phyloP scores from a whole-genome alignment of 2,113 vertebrate species.

The Meriones unguiculatus region DNA sequence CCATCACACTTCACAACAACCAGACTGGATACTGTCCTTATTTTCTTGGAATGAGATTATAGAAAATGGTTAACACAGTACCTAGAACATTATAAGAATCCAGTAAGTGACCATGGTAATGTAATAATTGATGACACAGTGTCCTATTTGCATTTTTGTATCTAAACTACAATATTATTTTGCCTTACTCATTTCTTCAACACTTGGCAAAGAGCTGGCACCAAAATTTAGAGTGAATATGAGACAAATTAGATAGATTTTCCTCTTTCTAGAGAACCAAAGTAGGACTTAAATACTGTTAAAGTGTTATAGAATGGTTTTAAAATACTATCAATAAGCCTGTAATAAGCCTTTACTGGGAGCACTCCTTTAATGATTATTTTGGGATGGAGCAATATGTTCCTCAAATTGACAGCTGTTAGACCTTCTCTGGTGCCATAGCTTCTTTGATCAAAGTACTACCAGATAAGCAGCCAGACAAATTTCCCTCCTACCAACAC shows the following conservation, averaged over 20 bases:
- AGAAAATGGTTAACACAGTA: slow-evolving; percentile 33
- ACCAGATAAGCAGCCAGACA: background rate
- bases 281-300: background rate
- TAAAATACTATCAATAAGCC: background rate
- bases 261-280: background rate
- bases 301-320: background rate
- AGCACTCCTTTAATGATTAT: background rate
- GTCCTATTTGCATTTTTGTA: slow-evolving; percentile 14
- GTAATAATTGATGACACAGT: slow-evolving; percentile 35
- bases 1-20: background rate
- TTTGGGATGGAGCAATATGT: background rate
- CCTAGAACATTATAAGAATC: slow-evolving; percentile 15
- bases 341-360: background rate
- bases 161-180: slow-evolving; percentile 55
- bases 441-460: background rate
- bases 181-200: slow-evolving; percentile 16
- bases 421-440: background rate
- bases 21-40: slow-evolving; percentile 20
- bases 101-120: slow-evolving; percentile 21
- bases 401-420: background rate
- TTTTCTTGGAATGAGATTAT: background rate
- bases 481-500: background rate
- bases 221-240: slow-evolving; percentile 36
- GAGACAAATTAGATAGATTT: background rate
- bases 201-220: background rate